These are phyloP conservation scores for Diabrotica undecimpunctata DNA, from an alignment of 1,140 invertebrate genomes.

Conservation along the genomic window DNA sequence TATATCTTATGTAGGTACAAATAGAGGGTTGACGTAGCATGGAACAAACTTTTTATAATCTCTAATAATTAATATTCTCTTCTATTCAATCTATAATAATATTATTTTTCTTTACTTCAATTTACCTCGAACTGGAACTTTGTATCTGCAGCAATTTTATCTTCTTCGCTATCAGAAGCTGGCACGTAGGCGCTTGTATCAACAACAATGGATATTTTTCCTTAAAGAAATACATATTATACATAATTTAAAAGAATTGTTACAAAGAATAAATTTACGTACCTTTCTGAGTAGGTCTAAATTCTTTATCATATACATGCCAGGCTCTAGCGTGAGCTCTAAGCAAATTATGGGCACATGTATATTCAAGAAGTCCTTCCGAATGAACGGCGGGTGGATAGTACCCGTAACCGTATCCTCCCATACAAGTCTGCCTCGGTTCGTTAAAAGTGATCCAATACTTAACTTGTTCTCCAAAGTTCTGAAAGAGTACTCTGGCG, in stretches of 20 bases:
- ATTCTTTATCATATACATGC: constrained; percentile 34
- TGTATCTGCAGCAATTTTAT: constrained; percentile 19
- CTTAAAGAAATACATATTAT: constrained; percentile 2
- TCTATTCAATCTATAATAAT: too few species aligned
- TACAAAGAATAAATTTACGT: background rate
- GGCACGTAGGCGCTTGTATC: constrained; percentile 16
- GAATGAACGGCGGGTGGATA: constrained; percentile 29
- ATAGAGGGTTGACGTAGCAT: too few species aligned
- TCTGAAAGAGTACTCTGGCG: constrained; percentile 27
- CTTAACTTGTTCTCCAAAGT: constrained; percentile 43
- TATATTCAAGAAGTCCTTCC: constrained; percentile 33
- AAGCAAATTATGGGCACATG: constrained; percentile 35
- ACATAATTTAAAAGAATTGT: background rate
- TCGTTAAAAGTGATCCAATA: constrained; percentile 55
- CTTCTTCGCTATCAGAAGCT: constrained; percentile 12
- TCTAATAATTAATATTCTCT: too few species aligned
- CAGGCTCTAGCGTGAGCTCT: constrained; percentile 35
- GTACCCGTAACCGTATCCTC: constrained; percentile 29
- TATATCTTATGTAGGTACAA: too few species aligned
- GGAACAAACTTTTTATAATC: too few species aligned
- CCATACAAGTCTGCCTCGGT: constrained; percentile 42
- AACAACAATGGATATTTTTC: constrained; percentile 18
- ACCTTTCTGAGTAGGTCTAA: constrained; percentile 31
- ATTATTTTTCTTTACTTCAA: too few species aligned
- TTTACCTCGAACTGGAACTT: constrained; percentile 19